Base-by-base conservation (phyloP, 2,888 invertebrate species). In the Ophion ventricosus region DNA sequence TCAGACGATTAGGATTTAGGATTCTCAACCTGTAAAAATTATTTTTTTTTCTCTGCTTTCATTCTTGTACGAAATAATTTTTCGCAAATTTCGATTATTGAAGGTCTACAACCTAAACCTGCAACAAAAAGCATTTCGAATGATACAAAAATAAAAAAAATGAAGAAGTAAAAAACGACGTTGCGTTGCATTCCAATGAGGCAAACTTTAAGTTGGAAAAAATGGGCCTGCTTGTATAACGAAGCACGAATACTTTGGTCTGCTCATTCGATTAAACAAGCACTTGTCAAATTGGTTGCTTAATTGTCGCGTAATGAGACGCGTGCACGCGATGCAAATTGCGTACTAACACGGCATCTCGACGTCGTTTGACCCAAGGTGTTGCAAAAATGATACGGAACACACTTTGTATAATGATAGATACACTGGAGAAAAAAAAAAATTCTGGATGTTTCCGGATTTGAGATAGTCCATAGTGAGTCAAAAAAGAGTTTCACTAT, bases 221-320 rank as follows among this genome's bases (percentile, higher is more conserved):
- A 74, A 82, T 35, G 59, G 20, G 35, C 43, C 17, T 54, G 25
- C 5, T 1, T n/a, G 43, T 29, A 20, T 67, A 63, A 74, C n/a
- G 78, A 67, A 69, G 49, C 26, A 69, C 54, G 56, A 63, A 74
- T 23, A 67, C 29, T 35, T 26, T 63, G 66, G 23, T 69, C 64
- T 66, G 59, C 74, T 81, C 73, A 66, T 74, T 43, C 63, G 25
- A 5, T 57, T 54, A 78, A 81, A 84, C 75, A 70, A 84, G 74
- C 78, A 81, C 81, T 69, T 78, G 84, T 79, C 81, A 74, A 78
- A 59, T 75, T 49, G 49, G 74, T 69, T 77, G n/a, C 23, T 61
- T 75, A 79, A 82, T 82, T 82, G 63, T 69, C 49, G 20, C n/a
- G 25, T 43, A 84, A 81, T 81, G 70, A 72, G 40, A 40, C 17